These are phyloP conservation scores for Drosophila meridiana DNA, from an alignment of 2,888 invertebrate species.

Conservation along the genomic window DNA sequence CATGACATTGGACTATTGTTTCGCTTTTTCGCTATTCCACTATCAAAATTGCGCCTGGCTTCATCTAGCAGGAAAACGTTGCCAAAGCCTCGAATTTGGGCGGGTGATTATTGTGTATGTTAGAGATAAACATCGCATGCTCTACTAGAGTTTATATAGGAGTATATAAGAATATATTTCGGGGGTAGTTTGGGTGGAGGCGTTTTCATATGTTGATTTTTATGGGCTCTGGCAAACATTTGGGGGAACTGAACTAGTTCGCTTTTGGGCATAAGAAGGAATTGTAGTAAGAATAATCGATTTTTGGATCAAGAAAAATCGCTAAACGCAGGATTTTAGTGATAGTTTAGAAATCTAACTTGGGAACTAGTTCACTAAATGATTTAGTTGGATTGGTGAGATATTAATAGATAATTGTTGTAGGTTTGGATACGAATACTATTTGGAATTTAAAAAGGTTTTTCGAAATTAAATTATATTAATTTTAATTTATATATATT, in stretches of 20 bases:
- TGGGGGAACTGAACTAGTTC: conserved; percentile 6
- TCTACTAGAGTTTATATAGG: conserved; percentile 2
- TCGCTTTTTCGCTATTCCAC: neutral
- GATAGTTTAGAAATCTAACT: neutral
- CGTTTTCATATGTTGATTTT: conserved; percentile 28
- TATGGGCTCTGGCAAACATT: conserved; percentile 13
- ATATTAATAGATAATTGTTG: neutral
- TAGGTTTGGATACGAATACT: too few species aligned
- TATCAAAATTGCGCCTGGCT: neutral
- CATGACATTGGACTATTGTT: conserved; percentile 32
- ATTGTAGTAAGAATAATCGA: conserved; percentile 7
- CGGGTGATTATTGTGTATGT: neutral
- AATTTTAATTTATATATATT: neutral
- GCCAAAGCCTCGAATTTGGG: neutral
- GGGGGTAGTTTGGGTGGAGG: conserved; percentile 6
- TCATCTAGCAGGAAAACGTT: conserved; percentile 4
- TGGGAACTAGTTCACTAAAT: neutral
- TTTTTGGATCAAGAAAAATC: neutral
- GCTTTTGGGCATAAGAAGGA: neutral
- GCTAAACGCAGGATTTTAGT: neutral
- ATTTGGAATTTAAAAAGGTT: neutral
- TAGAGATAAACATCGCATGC: conserved; percentile 35
- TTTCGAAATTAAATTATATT: neutral
- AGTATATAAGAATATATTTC: neutral
- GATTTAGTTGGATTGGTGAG: neutral